Evolutionary conservation across 2,888 invertebrate species (phyloP).

Genomic region (Macroteleia sp.): DNA sequence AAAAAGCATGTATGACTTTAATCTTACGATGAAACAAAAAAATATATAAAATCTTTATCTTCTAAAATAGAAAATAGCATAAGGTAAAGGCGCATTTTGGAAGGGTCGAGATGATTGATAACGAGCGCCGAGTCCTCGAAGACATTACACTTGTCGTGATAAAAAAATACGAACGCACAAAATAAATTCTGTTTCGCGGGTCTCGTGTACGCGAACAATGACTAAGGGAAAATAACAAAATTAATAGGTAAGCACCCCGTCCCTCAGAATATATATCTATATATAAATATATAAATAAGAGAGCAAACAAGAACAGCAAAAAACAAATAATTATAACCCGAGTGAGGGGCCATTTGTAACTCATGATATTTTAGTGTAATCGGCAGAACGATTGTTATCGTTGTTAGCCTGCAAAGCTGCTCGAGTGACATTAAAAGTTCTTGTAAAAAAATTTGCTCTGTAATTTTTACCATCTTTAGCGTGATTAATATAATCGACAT

Average conservation of each 20-base stretch:
- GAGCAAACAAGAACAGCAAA: slow-evolving; percentile 15
- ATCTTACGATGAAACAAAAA: slow-evolving; percentile 5
- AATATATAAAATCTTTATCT: slow-evolving; percentile 31
- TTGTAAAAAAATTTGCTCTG: slow-evolving; percentile 1
- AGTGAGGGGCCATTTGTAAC: slow-evolving; percentile 46
- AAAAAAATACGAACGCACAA: slow-evolving; percentile 56
- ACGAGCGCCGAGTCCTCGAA: slow-evolving; percentile 18
- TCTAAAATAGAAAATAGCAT: slow-evolving; percentile 35
- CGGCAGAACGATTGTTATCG: slow-evolving; percentile 42
- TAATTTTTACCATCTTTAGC: slow-evolving; percentile 21
- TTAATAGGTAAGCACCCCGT: slow-evolving; percentile 61
- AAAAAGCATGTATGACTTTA: slow-evolving; percentile 26
- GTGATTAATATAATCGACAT: too few relatives aligned
- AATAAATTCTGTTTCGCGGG: slow-evolving; percentile 37
- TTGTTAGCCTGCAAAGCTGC: slow-evolving; percentile 47
- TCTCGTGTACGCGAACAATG: slow-evolving; percentile 6
- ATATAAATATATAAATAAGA: slow-evolving; percentile 45
- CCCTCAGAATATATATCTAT: slow-evolving; percentile 54
- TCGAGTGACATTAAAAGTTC: slow-evolving; percentile 27
- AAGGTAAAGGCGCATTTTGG: slow-evolving; percentile 43
- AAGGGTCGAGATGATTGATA: slow-evolving; percentile 58
- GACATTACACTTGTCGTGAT: slow-evolving; percentile 25
- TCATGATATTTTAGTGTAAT: slow-evolving; percentile 52
- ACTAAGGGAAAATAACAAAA: slow-evolving; percentile 21
- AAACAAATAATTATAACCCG: slow-evolving; percentile 47